phyloP scores from a whole-genome alignment of 1,140 invertebrate genomes.

The Homarus americanus region DNA sequence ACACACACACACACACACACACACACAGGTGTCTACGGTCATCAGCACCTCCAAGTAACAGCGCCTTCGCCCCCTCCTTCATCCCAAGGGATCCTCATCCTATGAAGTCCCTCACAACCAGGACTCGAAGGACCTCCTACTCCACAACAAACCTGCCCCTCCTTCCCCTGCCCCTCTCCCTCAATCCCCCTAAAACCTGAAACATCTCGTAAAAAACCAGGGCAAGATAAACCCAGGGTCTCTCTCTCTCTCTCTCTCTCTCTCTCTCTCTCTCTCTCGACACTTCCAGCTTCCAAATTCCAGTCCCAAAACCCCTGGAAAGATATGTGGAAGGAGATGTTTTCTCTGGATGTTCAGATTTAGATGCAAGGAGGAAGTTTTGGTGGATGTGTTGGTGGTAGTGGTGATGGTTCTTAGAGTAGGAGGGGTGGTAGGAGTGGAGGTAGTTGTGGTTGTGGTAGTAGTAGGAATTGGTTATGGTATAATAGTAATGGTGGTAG shows the following conservation, averaged over 20 bases:
- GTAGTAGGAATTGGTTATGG: background rate
- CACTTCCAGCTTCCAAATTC: constrained; percentile 18
- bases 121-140: too few relatives aligned
- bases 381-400: background rate
- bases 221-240: too few relatives aligned
- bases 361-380: constrained; percentile 4
- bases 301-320: constrained; percentile 1
- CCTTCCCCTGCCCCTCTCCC: too few relatives aligned
- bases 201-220: too few relatives aligned
- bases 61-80: too few relatives aligned
- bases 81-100: too few relatives aligned
- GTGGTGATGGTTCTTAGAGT: background rate
- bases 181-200: too few relatives aligned
- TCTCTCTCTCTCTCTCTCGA: background rate
- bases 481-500: constrained; percentile 2
- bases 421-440: background rate
- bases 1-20: too few relatives aligned
- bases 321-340: background rate
- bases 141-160: too few relatives aligned
- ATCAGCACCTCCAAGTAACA: too few relatives aligned
- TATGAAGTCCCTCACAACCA: too few relatives aligned
- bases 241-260: background rate
- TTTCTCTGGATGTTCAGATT: constrained; percentile 14
- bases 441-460: background rate
- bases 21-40: too few relatives aligned